These are phyloP conservation scores for Turnix velox DNA, from an alignment of 2,113 vertebrate species.

Conservation along the genomic window DNA sequence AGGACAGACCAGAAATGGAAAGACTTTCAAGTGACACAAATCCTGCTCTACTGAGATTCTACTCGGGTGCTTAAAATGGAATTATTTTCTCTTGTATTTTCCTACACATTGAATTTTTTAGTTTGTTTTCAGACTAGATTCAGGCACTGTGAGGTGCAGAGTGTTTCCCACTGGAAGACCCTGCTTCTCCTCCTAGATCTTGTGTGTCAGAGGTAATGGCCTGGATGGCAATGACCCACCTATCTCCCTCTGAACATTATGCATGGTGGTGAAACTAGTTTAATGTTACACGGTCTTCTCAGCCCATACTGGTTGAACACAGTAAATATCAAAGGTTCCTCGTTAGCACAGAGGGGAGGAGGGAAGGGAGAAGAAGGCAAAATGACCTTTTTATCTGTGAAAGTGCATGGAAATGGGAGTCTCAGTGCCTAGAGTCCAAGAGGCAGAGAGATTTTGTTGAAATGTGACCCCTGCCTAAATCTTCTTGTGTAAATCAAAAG, in stretches of 20 bases:
- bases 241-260: background rate
- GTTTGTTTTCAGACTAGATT: background rate
- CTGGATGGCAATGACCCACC: background rate
- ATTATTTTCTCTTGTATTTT: background rate
- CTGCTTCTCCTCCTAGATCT: background rate
- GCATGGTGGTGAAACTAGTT: background rate
- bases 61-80: background rate
- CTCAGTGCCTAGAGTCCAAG: background rate
- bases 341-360: background rate
- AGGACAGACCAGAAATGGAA: background rate
- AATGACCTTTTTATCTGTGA: conserved; percentile 50
- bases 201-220: background rate
- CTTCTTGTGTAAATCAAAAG: background rate
- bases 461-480: background rate
- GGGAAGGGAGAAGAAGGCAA: background rate
- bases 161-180: background rate
- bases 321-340: conserved; percentile 56
- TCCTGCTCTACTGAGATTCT: background rate
- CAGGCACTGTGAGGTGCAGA: background rate
- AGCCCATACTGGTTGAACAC: conserved; percentile 3
- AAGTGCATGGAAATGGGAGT: background rate
- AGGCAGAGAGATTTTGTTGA: background rate
- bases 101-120: background rate
- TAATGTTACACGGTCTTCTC: conserved; percentile 44
- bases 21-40: background rate